A percentile compares a stretch with the other conserved stretches of the same genome.
These are phyloP conservation scores for Agrotis segetum DNA, from an alignment of 2,888 invertebrate genomes.

Conservation along the genomic window DNA sequence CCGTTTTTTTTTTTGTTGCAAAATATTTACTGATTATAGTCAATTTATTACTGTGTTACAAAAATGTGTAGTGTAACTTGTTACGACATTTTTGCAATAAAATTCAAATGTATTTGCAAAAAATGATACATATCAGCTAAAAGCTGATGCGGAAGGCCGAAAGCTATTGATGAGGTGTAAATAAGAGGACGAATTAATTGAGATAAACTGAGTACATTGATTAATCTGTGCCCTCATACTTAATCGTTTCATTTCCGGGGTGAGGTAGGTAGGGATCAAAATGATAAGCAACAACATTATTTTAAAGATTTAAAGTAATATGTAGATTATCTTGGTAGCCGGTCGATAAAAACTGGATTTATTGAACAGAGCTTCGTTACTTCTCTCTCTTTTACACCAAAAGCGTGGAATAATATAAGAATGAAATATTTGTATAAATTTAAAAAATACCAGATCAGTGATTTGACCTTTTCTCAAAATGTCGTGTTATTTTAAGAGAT, in stretches of 20 bases:
- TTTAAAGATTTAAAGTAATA: neutral
- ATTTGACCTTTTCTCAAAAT: slow-evolving; percentile 42
- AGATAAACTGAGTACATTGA: slow-evolving; percentile 12
- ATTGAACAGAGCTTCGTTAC: neutral
- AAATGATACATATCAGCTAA: neutral
- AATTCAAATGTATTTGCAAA: no score
- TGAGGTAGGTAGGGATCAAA: neutral
- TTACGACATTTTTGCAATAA: neutral
- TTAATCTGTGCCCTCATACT: slow-evolving; percentile 6
- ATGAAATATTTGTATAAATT: neutral
- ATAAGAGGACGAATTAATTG: neutral
- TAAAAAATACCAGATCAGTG: neutral
- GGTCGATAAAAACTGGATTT: neutral
- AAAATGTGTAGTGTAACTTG: neutral
- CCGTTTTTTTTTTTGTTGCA: slow-evolving; percentile 4
- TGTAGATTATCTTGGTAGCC: neutral
- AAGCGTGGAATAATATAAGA: slow-evolving; percentile 10
- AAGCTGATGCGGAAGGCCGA: slow-evolving; percentile 3
- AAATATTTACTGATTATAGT: neutral
- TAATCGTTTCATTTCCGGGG: slow-evolving; percentile 26
- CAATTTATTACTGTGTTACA: neutral
- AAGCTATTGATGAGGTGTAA: neutral
- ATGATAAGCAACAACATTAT: slow-evolving; percentile 6
- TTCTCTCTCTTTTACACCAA: neutral
- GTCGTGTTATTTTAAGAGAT: slow-evolving; percentile 22